phyloP scores from a whole-genome alignment of 2,888 invertebrate genomes.

The Asteroscopus sphinx region DNA sequence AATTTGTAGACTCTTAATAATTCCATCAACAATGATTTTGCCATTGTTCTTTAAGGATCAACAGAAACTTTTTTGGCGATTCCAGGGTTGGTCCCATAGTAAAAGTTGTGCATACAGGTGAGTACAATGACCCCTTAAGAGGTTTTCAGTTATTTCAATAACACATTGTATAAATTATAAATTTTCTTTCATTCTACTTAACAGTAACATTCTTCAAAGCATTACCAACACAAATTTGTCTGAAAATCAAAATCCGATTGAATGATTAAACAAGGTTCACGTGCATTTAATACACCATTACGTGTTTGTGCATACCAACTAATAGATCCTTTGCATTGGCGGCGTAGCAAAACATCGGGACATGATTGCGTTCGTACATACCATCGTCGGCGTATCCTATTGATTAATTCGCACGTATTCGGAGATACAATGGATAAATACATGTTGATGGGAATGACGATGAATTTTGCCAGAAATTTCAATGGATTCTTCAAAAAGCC shows the following conservation, averaged over 20 bases:
- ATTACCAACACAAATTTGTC: neutral
- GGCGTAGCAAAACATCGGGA: slow-evolving; percentile 34
- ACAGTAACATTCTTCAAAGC: neutral
- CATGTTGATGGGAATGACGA: slow-evolving; percentile 8
- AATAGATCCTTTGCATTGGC: slow-evolving; percentile 46
- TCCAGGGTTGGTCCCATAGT: no score
- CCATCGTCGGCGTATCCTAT: slow-evolving; percentile 6
- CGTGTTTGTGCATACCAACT: slow-evolving; percentile 40
- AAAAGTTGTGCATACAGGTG: no score
- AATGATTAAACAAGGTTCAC: slow-evolving; percentile 20
- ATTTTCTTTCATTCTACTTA: no score
- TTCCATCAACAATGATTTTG: no score
- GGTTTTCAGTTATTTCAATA: no score
- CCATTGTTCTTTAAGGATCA: no score
- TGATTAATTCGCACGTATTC: slow-evolving; percentile 20
- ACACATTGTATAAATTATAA: no score
- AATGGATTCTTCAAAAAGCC: no score
- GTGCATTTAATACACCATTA: slow-evolving; percentile 15
- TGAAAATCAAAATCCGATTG: slow-evolving; percentile 5
- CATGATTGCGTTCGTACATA: slow-evolving; percentile 30
- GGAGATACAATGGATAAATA: slow-evolving; percentile 5
- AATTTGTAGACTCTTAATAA: no score
- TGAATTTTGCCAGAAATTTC: slow-evolving; percentile 11
- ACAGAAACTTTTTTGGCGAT: no score
- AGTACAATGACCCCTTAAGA: no score